These are phyloP conservation scores for Fragariocoptes setiger DNA, from an alignment of 1,140 invertebrate species.

Conservation along the genomic window DNA sequence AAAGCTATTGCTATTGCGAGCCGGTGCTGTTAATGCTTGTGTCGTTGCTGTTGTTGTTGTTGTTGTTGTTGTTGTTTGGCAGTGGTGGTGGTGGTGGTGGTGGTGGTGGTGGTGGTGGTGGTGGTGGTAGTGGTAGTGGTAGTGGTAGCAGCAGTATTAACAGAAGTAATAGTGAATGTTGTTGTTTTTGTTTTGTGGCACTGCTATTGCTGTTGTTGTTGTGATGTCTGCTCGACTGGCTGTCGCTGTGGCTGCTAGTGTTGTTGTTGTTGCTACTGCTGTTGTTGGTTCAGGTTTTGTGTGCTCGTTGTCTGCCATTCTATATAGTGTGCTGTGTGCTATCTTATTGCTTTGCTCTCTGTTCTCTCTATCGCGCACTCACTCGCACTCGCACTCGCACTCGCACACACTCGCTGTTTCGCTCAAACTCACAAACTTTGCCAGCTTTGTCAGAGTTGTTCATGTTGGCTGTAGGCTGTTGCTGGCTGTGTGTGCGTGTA, in stretches of 20 bases:
- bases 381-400: neutral
- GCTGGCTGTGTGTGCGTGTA: no score
- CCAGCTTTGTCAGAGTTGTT: neutral
- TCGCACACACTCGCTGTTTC: neutral
- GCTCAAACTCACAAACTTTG: neutral
- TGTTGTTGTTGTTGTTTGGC: neutral
- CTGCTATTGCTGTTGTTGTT: neutral
- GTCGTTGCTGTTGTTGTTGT: neutral
- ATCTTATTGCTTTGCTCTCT: neutral
- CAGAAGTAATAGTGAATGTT: neutral
- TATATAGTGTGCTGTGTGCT: neutral
- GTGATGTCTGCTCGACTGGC: neutral
- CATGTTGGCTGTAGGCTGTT: no score
- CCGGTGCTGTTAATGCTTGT: neutral
- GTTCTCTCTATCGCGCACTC: neutral
- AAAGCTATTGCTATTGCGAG: no score
- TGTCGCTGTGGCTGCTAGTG: neutral
- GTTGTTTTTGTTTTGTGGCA: neutral
- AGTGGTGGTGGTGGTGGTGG: neutral
- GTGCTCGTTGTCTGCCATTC: neutral
- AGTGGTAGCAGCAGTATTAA: neutral
- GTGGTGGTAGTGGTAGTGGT: neutral
- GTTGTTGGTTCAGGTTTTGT: neutral
- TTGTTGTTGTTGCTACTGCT: neutral
- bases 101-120: neutral